Evolutionary conservation across 2,888 invertebrate species (phyloP).

Genomic region (Mythimna albipuncta): DNA sequence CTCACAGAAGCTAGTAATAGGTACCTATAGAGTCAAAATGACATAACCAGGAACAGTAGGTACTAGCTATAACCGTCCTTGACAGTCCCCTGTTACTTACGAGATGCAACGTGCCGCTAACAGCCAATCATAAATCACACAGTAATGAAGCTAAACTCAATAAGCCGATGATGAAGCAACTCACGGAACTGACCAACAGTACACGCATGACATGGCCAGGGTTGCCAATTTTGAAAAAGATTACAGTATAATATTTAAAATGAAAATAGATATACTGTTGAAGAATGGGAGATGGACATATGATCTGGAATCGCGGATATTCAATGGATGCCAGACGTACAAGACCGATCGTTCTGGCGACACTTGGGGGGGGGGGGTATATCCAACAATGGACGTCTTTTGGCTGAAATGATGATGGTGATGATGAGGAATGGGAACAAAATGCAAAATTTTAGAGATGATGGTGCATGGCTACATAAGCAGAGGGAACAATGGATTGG

Average conservation of each 20-base stretch:
- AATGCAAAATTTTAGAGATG: neutral
- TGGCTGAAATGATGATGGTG: too few species aligned
- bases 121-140: conserved; percentile 62
- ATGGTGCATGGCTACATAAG: too few species aligned
- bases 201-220: conserved; percentile 36
- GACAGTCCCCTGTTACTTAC: conserved; percentile 38
- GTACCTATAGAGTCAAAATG: neutral
- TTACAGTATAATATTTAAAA: neutral
- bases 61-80: conserved; percentile 15
- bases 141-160: conserved; percentile 61
- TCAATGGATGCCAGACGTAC: too few species aligned
- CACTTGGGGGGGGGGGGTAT: too few species aligned
- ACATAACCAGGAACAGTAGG: neutral
- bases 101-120: conserved; percentile 55
- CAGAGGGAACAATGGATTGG: too few species aligned
- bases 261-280: neutral
- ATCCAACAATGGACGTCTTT: too few species aligned
- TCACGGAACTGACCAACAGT: conserved; percentile 20
- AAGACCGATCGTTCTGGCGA: too few species aligned
- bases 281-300: neutral
- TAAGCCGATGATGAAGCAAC: conserved; percentile 61
- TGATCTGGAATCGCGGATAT: too few species aligned
- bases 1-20: neutral
- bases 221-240: conserved; percentile 19
- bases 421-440: neutral